Evolutionary conservation across 35 echinoderm and acorn worm genomes (phyloP).

Genomic region (Heliocidaris tuberculata): DNA sequence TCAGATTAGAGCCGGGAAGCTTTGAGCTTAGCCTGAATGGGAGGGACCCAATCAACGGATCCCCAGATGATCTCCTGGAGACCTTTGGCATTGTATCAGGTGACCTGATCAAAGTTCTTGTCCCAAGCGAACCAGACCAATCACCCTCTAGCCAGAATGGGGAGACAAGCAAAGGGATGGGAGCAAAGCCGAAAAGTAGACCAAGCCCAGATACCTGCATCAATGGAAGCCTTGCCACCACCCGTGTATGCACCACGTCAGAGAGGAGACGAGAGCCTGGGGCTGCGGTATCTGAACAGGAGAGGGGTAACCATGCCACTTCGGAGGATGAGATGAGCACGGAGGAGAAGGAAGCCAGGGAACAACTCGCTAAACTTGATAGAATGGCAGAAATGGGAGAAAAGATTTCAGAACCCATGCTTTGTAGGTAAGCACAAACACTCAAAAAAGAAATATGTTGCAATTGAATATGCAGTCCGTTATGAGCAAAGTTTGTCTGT

Average conservation of each 20-base stretch:
- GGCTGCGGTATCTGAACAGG: background rate
- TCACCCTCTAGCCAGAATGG: background rate
- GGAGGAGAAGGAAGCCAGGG: slow-evolving; percentile 22
- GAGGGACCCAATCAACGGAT: slow-evolving; percentile 56
- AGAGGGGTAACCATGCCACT: background rate
- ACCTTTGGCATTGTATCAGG: slow-evolving; percentile 78
- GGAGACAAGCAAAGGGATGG: background rate
- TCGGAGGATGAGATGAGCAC: slow-evolving; percentile 27
- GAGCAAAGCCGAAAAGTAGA: background rate
- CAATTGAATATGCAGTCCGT: background rate
- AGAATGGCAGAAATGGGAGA: background rate
- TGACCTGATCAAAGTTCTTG: slow-evolving; percentile 68
- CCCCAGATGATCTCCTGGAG: slow-evolving; percentile 33
- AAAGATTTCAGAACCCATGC: slow-evolving; percentile 29
- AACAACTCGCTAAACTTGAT: slow-evolving; percentile 18
- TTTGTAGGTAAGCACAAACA: slow-evolving; percentile 27
- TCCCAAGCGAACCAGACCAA: background rate
- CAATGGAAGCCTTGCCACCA: background rate
- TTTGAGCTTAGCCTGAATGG: slow-evolving; percentile 93
- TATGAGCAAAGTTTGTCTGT: background rate
- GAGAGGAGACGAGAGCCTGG: background rate
- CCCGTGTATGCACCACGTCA: background rate
- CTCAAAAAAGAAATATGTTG: background rate
- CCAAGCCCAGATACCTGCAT: background rate
- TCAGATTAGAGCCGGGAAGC: slow-evolving; percentile 51